Percentiles rank a stretch among this genome's conserved stretches.
Evolutionary conservation across 1,140 invertebrate genomes (phyloP).

Genomic region (Akabosia matsudoensis): DNA sequence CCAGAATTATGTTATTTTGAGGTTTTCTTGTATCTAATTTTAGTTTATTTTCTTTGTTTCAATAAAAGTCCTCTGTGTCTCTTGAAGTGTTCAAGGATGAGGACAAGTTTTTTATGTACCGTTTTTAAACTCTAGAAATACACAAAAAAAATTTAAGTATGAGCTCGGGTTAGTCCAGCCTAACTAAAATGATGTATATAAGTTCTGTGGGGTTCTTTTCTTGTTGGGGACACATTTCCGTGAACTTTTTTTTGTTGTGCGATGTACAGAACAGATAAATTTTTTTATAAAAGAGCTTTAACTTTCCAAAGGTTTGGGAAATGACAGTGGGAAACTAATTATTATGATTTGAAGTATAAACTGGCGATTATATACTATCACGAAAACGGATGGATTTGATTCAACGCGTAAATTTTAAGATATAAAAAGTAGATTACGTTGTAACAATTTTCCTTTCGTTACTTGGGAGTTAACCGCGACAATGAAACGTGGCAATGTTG

Average conservation of each 20-base stretch:
- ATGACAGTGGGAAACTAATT: no score
- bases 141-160: background rate
- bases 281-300: no score
- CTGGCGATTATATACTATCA: no score
- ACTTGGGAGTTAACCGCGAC: background rate
- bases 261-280: no score
- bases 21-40: constrained; percentile 7
- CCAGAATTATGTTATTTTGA: background rate
- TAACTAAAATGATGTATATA: no score
- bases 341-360: no score
- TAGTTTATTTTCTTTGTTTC: background rate
- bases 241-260: no score
- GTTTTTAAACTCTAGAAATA: constrained; percentile 1
- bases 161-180: background rate
- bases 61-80: background rate
- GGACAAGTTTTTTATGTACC: background rate
- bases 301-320: no score
- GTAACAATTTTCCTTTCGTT: background rate
- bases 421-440: background rate
- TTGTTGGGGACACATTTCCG: no score
- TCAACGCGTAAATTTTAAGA: background rate
- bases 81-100: background rate
- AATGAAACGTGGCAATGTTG: background rate
- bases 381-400: constrained; percentile 1
- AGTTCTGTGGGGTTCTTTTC: no score